A percentile compares a stretch with the other conserved stretches of the same genome.
phyloP scores from a whole-genome alignment of 2,113 vertebrate species.

The Oryctolagus cuniculus region DNA sequence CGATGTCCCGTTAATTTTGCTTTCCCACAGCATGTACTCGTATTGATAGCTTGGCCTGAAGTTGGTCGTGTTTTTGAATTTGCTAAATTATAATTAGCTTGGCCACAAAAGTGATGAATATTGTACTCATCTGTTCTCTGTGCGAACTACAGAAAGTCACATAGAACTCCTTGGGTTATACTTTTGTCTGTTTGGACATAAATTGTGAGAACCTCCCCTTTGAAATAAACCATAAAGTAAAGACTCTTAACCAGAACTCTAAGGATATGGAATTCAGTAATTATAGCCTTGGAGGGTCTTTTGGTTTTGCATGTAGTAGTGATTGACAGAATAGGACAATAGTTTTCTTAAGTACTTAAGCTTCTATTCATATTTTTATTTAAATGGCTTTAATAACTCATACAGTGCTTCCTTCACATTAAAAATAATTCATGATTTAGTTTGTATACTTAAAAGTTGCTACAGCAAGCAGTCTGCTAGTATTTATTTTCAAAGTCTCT shows the following conservation, averaged over 20 bases:
- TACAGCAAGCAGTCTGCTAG: background rate
- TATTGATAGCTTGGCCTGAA: background rate
- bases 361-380: conserved; percentile 47
- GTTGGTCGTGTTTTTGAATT: conserved; percentile 45
- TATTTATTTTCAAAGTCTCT: conserved; percentile 44
- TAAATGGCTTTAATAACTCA: conserved; percentile 20
- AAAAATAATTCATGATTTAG: background rate
- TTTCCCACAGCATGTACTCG: background rate
- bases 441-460: background rate
- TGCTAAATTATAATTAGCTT: conserved; percentile 46
- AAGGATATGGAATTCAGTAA: conserved; percentile 10
- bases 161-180: background rate
- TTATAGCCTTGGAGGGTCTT: conserved; percentile 26
- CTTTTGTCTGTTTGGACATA: background rate
- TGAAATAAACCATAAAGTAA: conserved; percentile 28
- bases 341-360: conserved; percentile 28
- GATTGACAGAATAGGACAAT: background rate
- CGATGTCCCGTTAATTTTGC: background rate
- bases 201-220: background rate
- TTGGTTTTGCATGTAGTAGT: conserved; percentile 8
- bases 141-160: background rate
- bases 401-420: conserved; percentile 7
- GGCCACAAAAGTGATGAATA: background rate
- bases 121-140: conserved; percentile 2
- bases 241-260: background rate